Evolutionary conservation across 2,888 invertebrate genomes (phyloP), one percentile per base, ranked within the genome.

Genomic region (Cabera pusaria): DNA sequence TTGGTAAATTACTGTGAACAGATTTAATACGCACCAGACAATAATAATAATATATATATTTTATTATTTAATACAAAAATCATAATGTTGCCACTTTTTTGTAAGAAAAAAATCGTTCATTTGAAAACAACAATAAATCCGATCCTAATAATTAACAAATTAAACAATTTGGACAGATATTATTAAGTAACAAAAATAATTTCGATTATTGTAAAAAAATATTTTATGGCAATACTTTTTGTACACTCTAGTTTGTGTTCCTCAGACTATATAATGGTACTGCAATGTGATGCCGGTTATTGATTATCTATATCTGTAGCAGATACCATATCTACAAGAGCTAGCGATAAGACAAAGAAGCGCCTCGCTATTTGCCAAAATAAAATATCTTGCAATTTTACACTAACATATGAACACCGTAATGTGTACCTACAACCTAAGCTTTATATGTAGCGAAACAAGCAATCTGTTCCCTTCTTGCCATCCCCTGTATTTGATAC

Each of bases 291-390:
- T 73, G 78, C 71, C 48, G 61, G 55, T 60, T 64, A 44, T 23
- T 47, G 54, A 52, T 53, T 70, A 67, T 64, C 63, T 68, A 61
- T 77, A 80, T 76, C 74, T 71, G 64, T 59, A 59, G 59, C 49
- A 67, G 80, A 79, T 79, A 79, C 44, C 62, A 48, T 79, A 80
- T 79, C 80, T 69, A 48, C 58, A 52, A 52, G 53, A 67, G 56
- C 59, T 60, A 56, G 39, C 52, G 77, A 80, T 80, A 78, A 74
- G 62, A 66, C 64, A 55, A 64, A 70, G 62, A 60, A 58, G 56
- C 51, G 49, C 56, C 43, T 54, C 42, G 49, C 49, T n/a, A 52
- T 68, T 57, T 58, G 66, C 63, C 59, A 53, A 72, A 75, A 68
- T 62, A 58, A 54, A 69, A n/a, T 64, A 65, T 58, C 45, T 65